Conservation (phyloP, 2,888 invertebrate species). For the Lypha dubia region DNA sequence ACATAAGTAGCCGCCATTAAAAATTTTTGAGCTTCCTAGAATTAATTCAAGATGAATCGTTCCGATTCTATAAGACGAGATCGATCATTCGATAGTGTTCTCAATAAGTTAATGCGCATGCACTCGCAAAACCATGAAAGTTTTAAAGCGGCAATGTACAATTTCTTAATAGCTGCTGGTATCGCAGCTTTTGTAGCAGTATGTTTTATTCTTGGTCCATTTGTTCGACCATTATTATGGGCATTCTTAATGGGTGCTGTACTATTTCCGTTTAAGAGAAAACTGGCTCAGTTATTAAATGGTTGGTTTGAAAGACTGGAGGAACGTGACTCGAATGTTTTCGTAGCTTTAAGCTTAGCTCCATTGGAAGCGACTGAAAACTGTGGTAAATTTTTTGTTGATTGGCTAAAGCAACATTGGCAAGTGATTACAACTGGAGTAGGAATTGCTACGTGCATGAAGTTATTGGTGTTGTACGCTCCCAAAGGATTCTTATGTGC, state of each 20-base stretch:
- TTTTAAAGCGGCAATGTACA: conserved; percentile 83
- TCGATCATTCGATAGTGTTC: conserved; percentile 82
- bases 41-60: conserved; percentile 78
- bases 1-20: conserved; percentile 1
- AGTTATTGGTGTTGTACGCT: conserved; percentile 84
- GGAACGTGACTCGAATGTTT: conserved; percentile 87
- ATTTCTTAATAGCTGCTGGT: conserved; percentile 82
- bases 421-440: conserved; percentile 85
- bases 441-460: conserved; percentile 78
- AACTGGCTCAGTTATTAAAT: conserved; percentile 89
- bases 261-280: conserved; percentile 96
- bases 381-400: conserved; percentile 89
- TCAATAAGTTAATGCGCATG: conserved; percentile 80
- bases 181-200: conserved; percentile 85
- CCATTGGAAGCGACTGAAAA: conserved; percentile 91
- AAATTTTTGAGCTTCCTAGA: neutral
- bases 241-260: conserved; percentile 98
- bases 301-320: conserved; percentile 91
- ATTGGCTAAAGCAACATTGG: conserved; percentile 88
- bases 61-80: conserved; percentile 80
- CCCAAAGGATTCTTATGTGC: conserved; percentile 86
- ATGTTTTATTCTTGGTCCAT: conserved; percentile 94
- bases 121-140: conserved; percentile 82
- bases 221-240: conserved; percentile 97
- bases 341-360: conserved; percentile 85